phyloP scores from a whole-genome alignment of 2,113 vertebrate genomes.

The Myiagra hebetior region DNA sequence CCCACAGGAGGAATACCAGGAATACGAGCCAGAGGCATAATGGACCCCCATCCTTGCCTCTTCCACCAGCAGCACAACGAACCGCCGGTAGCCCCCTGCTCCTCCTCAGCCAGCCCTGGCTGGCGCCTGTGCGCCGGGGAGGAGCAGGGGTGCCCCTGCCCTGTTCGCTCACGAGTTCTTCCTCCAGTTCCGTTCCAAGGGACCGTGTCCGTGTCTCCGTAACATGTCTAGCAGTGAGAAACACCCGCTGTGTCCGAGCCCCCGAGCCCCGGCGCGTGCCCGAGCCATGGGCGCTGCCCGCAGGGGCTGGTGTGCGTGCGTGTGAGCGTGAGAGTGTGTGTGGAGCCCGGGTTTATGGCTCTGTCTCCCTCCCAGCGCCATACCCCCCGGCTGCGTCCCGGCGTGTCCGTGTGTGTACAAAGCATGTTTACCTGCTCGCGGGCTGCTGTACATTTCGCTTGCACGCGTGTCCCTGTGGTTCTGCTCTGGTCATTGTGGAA shows the following conservation, averaged over 20 bases:
- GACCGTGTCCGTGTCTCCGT: slow-evolving; percentile 67
- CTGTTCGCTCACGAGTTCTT: slow-evolving; percentile 74
- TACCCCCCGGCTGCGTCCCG: slow-evolving; percentile 74
- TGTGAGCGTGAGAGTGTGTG: neutral
- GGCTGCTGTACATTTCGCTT: slow-evolving; percentile 67
- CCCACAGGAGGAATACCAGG: slow-evolving; percentile 89
- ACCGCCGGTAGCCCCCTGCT: slow-evolving; percentile 54
- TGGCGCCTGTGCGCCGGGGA: neutral
- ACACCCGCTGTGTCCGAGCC: slow-evolving; percentile 12
- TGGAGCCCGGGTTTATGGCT: slow-evolving; percentile 76
- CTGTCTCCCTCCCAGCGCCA: slow-evolving; percentile 92
- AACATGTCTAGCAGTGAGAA: slow-evolving; percentile 67
- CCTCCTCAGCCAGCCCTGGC: neutral
- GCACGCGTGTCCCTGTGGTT: slow-evolving; percentile 53
- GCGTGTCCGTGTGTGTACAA: slow-evolving; percentile 71
- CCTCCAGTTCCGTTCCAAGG: slow-evolving; percentile 72
- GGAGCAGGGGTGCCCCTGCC: slow-evolving; percentile 54
- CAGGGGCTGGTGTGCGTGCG: neutral
- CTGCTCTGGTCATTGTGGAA: slow-evolving; percentile 57
- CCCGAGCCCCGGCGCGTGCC: neutral
- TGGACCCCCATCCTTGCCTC: slow-evolving; percentile 72
- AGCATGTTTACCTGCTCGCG: slow-evolving; percentile 63
- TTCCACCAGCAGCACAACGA: slow-evolving; percentile 96
- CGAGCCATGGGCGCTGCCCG: neutral
- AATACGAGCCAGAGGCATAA: slow-evolving; percentile 98